A percentile compares a stretch with the other conserved stretches of the same genome.
phyloP scores from a whole-genome alignment of 2,888 invertebrate species.

The Drosophila trichaetosa region DNA sequence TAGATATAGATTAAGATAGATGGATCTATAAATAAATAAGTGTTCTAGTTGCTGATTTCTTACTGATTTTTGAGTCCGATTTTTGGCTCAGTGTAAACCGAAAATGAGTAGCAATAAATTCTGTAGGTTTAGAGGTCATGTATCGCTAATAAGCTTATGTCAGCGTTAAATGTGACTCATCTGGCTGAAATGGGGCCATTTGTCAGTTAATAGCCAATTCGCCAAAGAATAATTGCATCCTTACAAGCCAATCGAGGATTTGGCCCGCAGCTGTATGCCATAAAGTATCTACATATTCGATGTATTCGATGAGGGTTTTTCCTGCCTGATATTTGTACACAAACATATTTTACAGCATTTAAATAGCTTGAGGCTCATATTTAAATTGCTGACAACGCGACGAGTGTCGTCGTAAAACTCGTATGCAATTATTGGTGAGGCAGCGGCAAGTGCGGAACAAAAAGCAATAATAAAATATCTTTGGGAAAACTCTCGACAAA shows the following conservation, averaged over 20 bases:
- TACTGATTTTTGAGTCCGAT: fast-evolving
- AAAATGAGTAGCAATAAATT: constrained; percentile 37
- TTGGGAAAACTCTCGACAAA: constrained; percentile 27
- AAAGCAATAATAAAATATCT: constrained; percentile 37
- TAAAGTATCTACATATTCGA: constrained; percentile 14
- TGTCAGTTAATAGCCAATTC: constrained; percentile 74
- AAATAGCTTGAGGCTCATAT: constrained; percentile 43
- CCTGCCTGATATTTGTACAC: constrained; percentile 42
- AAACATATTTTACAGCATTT: constrained; percentile 62
- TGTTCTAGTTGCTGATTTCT: not conserved
- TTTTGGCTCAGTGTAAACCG: constrained; percentile 38
- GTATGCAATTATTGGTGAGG: constrained; percentile 47
- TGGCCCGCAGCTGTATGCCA: constrained; percentile 50
- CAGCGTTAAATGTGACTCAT: constrained; percentile 75
- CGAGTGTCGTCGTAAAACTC: constrained; percentile 42
- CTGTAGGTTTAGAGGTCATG: constrained; percentile 52
- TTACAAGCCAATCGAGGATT: constrained; percentile 47
- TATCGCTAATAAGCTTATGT: constrained; percentile 73
- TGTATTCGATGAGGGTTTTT: constrained; percentile 4
- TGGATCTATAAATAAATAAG: not conserved
- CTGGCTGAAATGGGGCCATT: constrained; percentile 49
- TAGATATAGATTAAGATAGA: not conserved
- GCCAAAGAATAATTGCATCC: constrained; percentile 72
- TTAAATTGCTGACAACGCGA: constrained; percentile 30
- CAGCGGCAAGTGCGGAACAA: constrained; percentile 18